A percentile compares a stretch with the other conserved stretches of the same genome.
Evolutionary conservation across 2,888 invertebrate species (phyloP).

Genomic region (Acleris sparsana): DNA sequence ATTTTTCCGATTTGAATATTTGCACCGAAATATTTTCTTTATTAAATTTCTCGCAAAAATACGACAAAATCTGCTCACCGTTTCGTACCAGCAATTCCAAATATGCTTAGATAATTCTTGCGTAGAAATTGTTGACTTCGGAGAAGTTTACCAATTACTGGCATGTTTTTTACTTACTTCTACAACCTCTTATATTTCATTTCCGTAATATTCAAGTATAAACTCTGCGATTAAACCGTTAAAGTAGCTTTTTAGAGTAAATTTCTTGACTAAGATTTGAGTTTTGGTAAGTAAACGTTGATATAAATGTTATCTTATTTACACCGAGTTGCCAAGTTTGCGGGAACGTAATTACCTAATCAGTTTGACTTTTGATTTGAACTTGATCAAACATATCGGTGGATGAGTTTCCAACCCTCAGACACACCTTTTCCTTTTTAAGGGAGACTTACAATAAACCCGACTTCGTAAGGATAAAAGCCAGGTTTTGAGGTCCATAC

Average conservation of each 20-base stretch:
- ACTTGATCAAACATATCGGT: constrained; percentile 23
- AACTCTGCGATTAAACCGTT: too few species aligned
- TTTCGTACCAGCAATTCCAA: constrained; percentile 16
- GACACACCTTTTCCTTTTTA: neutral
- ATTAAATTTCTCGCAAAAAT: neutral
- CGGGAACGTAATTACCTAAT: constrained; percentile 28
- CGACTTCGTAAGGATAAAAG: too few species aligned
- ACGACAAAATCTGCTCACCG: constrained; percentile 2
- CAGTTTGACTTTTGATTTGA: constrained; percentile 27
- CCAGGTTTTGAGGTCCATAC: too few species aligned
- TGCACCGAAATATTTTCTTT: neutral
- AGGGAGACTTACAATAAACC: too few species aligned
- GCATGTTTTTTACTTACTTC: neutral
- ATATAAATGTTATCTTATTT: constrained; percentile 27
- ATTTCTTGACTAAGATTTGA: too few species aligned
- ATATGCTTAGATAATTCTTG: constrained; percentile 22
- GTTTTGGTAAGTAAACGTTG: too few species aligned
- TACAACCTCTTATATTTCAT: too few species aligned
- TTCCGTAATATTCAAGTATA: too few species aligned
- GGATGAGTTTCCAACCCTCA: neutral
- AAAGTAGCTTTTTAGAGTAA: too few species aligned
- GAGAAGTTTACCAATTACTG: constrained; percentile 26
- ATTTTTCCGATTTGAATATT: neutral
- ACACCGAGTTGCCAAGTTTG: constrained; percentile 27
- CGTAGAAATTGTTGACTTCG: constrained; percentile 24